A percentile compares a stretch with the other conserved stretches of the same genome.
Conservation (phyloP, 1,140 invertebrate species). For the Drosophila triauraria region DNA sequence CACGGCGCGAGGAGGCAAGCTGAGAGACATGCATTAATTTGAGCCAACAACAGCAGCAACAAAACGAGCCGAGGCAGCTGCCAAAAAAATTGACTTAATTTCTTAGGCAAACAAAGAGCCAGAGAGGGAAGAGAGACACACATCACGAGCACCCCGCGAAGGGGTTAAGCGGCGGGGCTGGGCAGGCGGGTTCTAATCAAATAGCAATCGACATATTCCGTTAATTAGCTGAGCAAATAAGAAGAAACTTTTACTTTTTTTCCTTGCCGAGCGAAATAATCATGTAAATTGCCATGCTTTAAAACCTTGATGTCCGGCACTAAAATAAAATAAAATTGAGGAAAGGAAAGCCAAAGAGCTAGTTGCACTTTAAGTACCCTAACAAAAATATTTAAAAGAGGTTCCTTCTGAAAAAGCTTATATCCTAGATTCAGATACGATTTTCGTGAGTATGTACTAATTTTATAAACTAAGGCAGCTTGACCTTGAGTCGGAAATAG, state of each 20-base stretch:
- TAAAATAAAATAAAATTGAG: constrained; percentile 4
- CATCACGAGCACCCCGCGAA: constrained; percentile 21
- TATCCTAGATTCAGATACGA: too few species aligned
- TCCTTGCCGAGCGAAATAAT: constrained; percentile 7
- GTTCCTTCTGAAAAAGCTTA: neutral
- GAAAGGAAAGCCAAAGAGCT: neutral
- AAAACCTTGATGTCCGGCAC: constrained; percentile 17
- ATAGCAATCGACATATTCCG: constrained; percentile 49
- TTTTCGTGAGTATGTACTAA: too few species aligned
- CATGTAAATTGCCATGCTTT: constrained; percentile 36
- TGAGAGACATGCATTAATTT: constrained; percentile 62
- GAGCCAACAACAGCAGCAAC: constrained; percentile 52
- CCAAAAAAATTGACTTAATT: constrained; percentile 74
- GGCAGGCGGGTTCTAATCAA: constrained; percentile 27
- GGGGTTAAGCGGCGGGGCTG: neutral
- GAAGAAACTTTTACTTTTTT: constrained; percentile 42
- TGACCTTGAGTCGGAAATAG: neutral
- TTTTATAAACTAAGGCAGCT: neutral
- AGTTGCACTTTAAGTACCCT: neutral
- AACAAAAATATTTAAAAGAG: neutral
- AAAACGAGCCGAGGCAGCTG: constrained; percentile 48
- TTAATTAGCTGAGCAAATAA: constrained; percentile 44
- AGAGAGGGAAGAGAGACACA: constrained; percentile 7
- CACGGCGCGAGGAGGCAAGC: constrained; percentile 44
- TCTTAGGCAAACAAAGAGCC: constrained; percentile 55